phyloP scores from a whole-genome alignment of 1,140 invertebrate genomes.

The Penaeus chinensis region DNA sequence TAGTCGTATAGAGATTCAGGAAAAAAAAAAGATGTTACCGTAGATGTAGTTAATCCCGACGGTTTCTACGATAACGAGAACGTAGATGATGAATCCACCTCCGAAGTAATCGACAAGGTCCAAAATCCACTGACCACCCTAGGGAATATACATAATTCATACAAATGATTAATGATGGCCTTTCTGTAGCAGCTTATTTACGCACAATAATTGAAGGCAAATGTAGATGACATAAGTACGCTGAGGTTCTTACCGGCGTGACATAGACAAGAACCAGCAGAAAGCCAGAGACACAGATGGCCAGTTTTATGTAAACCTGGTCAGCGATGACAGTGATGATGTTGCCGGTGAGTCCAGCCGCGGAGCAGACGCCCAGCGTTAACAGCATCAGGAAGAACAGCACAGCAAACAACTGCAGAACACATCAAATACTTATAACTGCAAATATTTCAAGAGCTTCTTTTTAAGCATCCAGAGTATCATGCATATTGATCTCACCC shows the following conservation, averaged over 20 bases:
- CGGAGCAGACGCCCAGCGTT: constrained; percentile 74
- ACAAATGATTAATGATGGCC: constrained; percentile 16
- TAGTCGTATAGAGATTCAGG: too few relatives aligned
- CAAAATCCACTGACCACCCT: constrained; percentile 90
- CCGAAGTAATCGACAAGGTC: constrained; percentile 88
- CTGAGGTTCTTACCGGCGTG: constrained; percentile 76
- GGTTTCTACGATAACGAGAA: constrained; percentile 80
- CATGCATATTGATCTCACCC: too few relatives aligned
- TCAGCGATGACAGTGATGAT: constrained; percentile 79
- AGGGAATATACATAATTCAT: constrained; percentile 64
- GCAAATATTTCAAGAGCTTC: background rate
- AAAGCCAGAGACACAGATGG: constrained; percentile 75
- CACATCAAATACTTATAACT: constrained; percentile 64
- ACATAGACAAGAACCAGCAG: constrained; percentile 79
- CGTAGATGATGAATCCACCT: constrained; percentile 81
- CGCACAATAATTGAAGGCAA: background rate
- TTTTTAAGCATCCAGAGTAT: background rate
- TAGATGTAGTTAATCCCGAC: constrained; percentile 81
- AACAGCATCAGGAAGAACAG: constrained; percentile 93
- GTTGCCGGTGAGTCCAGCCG: constrained; percentile 72
- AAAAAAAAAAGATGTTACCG: constrained; percentile 70
- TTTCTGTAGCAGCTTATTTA: background rate
- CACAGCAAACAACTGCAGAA: constrained; percentile 81
- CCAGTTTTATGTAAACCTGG: constrained; percentile 75
- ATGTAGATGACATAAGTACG: too few relatives aligned